Percentiles rank a stretch among this genome's conserved stretches.
phyloP scores from a whole-genome alignment of 2,113 vertebrate genomes.

The Plectropomus leopardus region DNA sequence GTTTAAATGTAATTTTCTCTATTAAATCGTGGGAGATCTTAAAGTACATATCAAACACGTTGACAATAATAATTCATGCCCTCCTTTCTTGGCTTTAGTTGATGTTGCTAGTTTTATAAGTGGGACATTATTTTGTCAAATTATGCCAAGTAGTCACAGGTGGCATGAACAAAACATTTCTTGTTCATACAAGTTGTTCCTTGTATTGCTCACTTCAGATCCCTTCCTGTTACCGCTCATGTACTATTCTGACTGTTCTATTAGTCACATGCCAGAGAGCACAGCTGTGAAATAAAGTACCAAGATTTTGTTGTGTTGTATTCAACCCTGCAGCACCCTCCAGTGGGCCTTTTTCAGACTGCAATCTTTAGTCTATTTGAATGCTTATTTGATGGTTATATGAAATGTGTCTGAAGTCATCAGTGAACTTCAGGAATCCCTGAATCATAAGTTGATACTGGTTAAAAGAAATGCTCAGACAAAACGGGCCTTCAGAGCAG shows the following conservation, averaged over 20 bases:
- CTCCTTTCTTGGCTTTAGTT: not conserved
- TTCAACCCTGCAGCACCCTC: constrained; percentile 56
- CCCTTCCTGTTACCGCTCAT: constrained; percentile 43
- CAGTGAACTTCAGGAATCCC: not conserved
- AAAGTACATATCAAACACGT: not conserved
- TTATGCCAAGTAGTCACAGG: constrained; percentile 5
- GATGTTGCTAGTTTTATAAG: not conserved
- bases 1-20: not conserved
- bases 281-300: constrained; percentile 52
- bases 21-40: not conserved
- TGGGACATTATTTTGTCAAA: not conserved
- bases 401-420: not conserved
- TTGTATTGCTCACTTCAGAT: constrained; percentile 40
- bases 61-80: not conserved
- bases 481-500: not conserved
- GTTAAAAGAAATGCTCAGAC: not conserved
- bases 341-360: constrained; percentile 45
- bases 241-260: constrained; percentile 52
- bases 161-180: constrained; percentile 34
- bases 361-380: not conserved
- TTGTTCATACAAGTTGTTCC: constrained; percentile 27
- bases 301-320: not conserved
- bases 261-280: constrained; percentile 64
- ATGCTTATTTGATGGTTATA: not conserved
- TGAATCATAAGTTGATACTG: not conserved